These are phyloP conservation scores for Trogon melanurus DNA, from an alignment of 2,113 vertebrate species.

Conservation along the genomic window DNA sequence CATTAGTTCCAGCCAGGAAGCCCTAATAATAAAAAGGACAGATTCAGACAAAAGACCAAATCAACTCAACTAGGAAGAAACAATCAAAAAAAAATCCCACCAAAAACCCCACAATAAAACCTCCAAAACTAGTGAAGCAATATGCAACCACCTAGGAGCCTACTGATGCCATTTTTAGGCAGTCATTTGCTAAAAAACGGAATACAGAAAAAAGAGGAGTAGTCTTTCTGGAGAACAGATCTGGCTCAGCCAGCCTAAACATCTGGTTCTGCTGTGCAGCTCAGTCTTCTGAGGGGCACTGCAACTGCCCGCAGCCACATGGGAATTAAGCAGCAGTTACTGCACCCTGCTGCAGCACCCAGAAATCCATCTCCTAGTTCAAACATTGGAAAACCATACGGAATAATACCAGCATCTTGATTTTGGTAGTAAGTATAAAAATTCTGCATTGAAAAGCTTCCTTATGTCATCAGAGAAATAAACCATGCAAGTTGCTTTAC, in stretches of 20 bases:
- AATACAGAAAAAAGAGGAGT: neutral
- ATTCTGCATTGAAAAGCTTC: neutral
- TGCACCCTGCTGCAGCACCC: accelerated
- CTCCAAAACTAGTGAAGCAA: neutral
- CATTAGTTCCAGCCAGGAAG: neutral
- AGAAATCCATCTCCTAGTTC: neutral
- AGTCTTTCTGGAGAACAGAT: neutral
- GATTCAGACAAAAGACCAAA: constrained; percentile 16
- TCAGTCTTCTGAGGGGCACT: neutral
- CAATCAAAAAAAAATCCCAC: neutral
- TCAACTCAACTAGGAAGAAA: neutral
- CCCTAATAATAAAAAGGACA: neutral
- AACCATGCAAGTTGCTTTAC: neutral
- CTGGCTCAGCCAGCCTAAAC: neutral
- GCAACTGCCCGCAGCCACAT: neutral
- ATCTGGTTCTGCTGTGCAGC: accelerated
- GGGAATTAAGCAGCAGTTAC: accelerated
- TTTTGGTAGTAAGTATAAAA: neutral
- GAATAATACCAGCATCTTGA: neutral
- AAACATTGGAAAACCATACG: neutral
- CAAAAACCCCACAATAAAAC: neutral
- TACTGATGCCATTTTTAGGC: neutral
- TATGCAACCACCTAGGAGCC: neutral
- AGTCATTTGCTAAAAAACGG: neutral
- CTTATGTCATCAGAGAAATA: neutral